Base-by-base conservation (phyloP, 2,113 vertebrate genomes). In the Odobenus rosmarus region DNA sequence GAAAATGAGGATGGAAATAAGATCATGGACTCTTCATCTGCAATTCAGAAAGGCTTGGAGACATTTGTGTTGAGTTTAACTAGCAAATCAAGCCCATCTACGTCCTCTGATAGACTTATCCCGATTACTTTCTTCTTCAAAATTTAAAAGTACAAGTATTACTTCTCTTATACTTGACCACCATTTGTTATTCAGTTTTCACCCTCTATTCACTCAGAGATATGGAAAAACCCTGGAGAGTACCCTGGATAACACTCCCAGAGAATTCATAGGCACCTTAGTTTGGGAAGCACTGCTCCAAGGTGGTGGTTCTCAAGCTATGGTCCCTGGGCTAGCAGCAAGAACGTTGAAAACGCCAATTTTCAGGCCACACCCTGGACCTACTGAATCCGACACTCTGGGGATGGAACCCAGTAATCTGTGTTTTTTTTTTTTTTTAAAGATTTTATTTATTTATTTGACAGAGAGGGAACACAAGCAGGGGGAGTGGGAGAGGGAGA, bases 281-380 rank as follows among this genome's bases (percentile, higher is more conserved):
- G 15, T 24, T 55, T 55, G 26, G 28, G 55, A 92, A 64, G 33
- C n/a, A 69, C 55, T 67, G 13, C 64, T 36, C 46, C 51, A 33
- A 39, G 21, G 33, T 46, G 51, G 31, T 23, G n/a, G 15, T 57
- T 67, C 57, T 93, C 61, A 10, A 91, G 71, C 51, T 91, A 51
- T 7, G 42, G 26, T 31, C 19, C 67, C 15, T 42, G 59, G 55
- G 28, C 9, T 4, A 89, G 51, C 18, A 39, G 42, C 39, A 53
- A 87, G 49, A 96, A 36, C 49, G 21, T 26, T 62, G 89, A 97
- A 92, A 92, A 92, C 10, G 85, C 6, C 62, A 23, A 49, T 23
- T 49, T 57, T 80, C 71, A 46, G 61, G 55, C 39, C 53, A 93
- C 49, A 69, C 46, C 24, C 21, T 6, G 39, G 36, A 95, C 9